These are phyloP conservation scores for Acanthosepion pharaonis DNA, from an alignment of 2,888 invertebrate species.

Conservation along the genomic window DNA sequence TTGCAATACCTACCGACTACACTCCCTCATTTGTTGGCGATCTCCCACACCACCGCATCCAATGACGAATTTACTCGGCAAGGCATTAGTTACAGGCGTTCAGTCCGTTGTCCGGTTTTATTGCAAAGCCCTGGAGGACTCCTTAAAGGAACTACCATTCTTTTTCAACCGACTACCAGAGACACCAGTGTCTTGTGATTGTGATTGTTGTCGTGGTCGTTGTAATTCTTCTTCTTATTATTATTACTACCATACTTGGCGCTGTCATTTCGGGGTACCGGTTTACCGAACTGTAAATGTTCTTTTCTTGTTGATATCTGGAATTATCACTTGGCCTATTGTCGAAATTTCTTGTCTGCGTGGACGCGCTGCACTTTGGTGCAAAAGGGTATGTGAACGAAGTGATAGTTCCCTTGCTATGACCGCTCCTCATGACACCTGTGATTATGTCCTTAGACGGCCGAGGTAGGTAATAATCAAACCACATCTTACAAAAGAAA, in stretches of 20 bases:
- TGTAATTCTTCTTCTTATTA: not conserved
- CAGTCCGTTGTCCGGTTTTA: too few relatives aligned
- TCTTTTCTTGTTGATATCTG: not conserved
- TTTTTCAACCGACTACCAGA: not conserved
- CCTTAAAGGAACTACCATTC: not conserved
- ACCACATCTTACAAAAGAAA: too few relatives aligned
- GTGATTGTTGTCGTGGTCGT: not conserved
- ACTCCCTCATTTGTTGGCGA: too few relatives aligned
- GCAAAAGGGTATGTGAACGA: slow-evolving; percentile 40
- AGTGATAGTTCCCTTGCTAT: slow-evolving; percentile 39
- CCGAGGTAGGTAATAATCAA: slow-evolving; percentile 1
- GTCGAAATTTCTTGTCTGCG: slow-evolving; percentile 35
- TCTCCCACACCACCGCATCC: too few relatives aligned
- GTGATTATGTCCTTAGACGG: slow-evolving; percentile 38
- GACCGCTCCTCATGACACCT: not conserved
- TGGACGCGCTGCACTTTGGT: slow-evolving; percentile 41
- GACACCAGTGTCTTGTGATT: not conserved
- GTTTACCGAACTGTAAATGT: not conserved
- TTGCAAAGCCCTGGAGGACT: not conserved
- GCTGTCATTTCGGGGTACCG: not conserved
- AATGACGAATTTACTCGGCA: too few relatives aligned
- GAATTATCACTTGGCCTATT: not conserved
- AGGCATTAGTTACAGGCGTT: too few relatives aligned
- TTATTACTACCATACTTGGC: not conserved
- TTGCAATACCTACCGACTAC: too few relatives aligned